phyloP scores from a whole-genome alignment of 2,888 invertebrate species.

The Mechanitis messenoides region DNA sequence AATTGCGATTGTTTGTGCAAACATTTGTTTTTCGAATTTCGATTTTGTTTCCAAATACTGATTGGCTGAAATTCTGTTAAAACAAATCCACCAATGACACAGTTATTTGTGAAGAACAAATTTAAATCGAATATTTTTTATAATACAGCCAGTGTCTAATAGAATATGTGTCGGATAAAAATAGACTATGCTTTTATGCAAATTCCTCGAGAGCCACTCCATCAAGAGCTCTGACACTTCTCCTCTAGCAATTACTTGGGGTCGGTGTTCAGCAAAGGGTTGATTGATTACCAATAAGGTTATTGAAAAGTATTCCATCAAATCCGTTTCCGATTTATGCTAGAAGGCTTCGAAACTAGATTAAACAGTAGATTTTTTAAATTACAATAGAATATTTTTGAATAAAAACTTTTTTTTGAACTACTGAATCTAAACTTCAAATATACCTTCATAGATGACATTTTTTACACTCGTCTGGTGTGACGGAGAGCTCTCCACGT shows the following conservation, averaged over 20 bases:
- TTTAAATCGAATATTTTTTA: too few species aligned
- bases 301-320: neutral
- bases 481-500: conserved; percentile 44
- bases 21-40: conserved; percentile 31
- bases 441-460: conserved; percentile 21
- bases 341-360: neutral
- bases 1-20: conserved; percentile 40
- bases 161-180: neutral
- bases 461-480: conserved; percentile 40
- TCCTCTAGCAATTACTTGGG: conserved; percentile 1
- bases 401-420: too few species aligned
- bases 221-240: conserved; percentile 1
- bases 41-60: conserved; percentile 8
- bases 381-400: too few species aligned
- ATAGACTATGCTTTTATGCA: conserved; percentile 1
- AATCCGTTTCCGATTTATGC: neutral
- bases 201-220: neutral
- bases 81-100: neutral
- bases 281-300: neutral
- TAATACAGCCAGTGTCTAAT: too few species aligned
- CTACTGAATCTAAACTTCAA: neutral
- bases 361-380: too few species aligned
- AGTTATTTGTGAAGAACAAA: too few species aligned
- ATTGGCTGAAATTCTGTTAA: conserved; percentile 4
- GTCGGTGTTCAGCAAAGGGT: neutral